phyloP scores from a whole-genome alignment of 1,140 invertebrate genomes.

The Rhyacophila brunnea region DNA sequence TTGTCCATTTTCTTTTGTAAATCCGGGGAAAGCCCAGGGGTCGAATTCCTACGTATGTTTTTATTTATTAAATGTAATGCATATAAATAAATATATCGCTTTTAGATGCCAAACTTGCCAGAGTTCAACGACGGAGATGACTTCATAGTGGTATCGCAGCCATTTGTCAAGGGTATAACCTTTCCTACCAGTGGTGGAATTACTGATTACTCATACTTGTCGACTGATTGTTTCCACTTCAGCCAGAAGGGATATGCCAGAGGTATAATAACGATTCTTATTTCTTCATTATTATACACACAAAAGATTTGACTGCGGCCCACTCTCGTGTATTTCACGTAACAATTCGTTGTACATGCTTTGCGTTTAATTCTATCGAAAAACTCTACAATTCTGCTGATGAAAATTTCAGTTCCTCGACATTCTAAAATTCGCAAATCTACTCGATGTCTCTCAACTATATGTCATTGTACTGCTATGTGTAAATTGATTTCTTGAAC shows the following conservation, averaged over 20 bases:
- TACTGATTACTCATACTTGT: conserved; percentile 60
- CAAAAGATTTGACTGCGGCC: no score
- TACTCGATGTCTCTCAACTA: no score
- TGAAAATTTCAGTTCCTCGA: no score
- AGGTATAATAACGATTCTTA: conserved; percentile 39
- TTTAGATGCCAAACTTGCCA: conserved; percentile 40
- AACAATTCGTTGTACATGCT: no score
- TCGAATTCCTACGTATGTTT: not conserved
- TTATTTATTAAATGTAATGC: not conserved
- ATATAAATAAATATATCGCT: not conserved
- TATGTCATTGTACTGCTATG: no score
- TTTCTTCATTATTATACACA: no score
- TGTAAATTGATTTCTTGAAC: no score
- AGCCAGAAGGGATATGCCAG: conserved; percentile 63
- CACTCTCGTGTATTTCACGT: no score
- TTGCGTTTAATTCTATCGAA: no score
- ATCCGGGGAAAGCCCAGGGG: not conserved
- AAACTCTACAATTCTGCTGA: no score
- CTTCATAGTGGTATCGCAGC: conserved; percentile 65
- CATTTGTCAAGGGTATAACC: conserved; percentile 46
- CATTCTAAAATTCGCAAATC: no score
- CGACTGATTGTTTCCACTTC: conserved; percentile 71
- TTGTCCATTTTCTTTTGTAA: not conserved
- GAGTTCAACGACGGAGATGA: conserved; percentile 57
- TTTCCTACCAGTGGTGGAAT: conserved; percentile 46